Base-by-base conservation (phyloP, 2,888 invertebrate species). In the Tipula lateralis region DNA sequence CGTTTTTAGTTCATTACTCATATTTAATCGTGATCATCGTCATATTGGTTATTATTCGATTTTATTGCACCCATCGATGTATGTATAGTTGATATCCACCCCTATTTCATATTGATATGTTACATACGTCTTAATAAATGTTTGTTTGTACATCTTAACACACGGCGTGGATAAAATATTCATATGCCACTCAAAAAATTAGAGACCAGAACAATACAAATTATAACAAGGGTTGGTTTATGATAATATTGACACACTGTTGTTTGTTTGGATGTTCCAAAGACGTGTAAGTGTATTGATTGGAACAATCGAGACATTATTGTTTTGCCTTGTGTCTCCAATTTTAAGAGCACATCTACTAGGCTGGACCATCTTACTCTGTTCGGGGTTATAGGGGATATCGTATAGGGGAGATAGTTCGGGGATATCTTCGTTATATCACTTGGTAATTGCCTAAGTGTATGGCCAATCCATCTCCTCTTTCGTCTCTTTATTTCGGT, bases 131-230 rank as follows among this genome's bases (percentile, higher is more conserved):
- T 66, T 66, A 66, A 66, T 66, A 66, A 66, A 66, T 66, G 24
- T 66, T 66, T 66, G 66, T 66, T 66, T 66, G 66, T 66, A 66
- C 66, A 66, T 66, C 66, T 66, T 66, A 66, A 66, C 66, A 66
- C 44, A 44, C n/a, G 5, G 66, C 66, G 66, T 9, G 19, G 24
- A 66, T 66, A 66, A 66, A 66, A 66, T 24, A 66, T 66, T 66
- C 66, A 66, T 66, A 66, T 66, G 66, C 66, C 66, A 66, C 66
- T 66, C 66, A 66, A 66, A 66, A 66, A 66, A 66, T 66, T 66
- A 66, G 66, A 66, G 66, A 66, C 66, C 66, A 66, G 66, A 66
- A 66, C 66, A 19, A 6, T 50, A 50, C 4, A 19, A 7, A 66
- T 24, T 24, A 24, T 44, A 66, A 24, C 24, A 44, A n/a, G 44